phyloP scores from a whole-genome alignment of 2,888 invertebrate genomes.

The Parnassius orleans region DNA sequence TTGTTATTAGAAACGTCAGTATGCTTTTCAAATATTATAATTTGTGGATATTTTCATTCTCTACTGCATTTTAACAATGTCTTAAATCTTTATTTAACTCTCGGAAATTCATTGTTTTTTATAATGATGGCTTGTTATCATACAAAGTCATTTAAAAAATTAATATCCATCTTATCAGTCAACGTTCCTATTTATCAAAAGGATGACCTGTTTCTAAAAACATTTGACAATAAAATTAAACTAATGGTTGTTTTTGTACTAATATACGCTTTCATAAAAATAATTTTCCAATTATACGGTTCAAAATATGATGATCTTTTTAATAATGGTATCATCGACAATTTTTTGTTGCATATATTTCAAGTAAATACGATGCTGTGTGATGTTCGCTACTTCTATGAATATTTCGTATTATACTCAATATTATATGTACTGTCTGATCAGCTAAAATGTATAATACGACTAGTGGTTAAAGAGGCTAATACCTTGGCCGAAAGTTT shows the following conservation, averaged over 20 bases:
- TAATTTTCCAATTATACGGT: neutral
- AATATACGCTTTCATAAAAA: neutral
- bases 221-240: neutral
- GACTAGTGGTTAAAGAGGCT: constrained; percentile 1
- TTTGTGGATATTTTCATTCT: constrained; percentile 3
- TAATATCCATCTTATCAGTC: constrained; percentile 1
- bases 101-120: constrained; percentile 5
- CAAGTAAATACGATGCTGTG: constrained; percentile 2
- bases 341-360: neutral
- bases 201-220: constrained; percentile 11
- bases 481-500: neutral
- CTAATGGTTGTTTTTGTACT: neutral
- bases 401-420: constrained; percentile 6
- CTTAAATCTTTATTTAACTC: neutral
- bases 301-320: neutral
- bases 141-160: constrained; percentile 5
- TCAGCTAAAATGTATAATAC: constrained; percentile 11
- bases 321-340: neutral
- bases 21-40: neutral
- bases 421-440: constrained; percentile 11
- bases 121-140: constrained; percentile 10
- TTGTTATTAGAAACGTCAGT: neutral
- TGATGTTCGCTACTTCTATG: constrained; percentile 8
- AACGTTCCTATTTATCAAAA: neutral
- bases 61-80: neutral